These are phyloP conservation scores for Muntiacus reevesi DNA, from an alignment of 2,113 vertebrate genomes.

Conservation along the genomic window DNA sequence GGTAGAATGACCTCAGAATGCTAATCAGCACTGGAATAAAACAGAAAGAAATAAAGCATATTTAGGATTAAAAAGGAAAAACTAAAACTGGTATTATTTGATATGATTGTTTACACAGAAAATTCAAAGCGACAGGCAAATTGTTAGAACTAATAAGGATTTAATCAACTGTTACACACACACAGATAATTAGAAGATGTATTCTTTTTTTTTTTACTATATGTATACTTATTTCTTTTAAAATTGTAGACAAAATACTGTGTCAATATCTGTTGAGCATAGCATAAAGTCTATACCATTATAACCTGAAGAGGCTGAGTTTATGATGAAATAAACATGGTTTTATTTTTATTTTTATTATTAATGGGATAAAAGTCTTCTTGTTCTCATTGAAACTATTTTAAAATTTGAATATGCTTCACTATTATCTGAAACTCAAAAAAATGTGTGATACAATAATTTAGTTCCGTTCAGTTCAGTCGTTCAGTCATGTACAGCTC, in stretches of 20 bases:
- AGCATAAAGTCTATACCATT: not conserved
- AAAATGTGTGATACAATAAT: not conserved
- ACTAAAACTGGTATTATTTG: not conserved
- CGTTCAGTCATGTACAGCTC: not conserved
- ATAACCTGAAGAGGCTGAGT: not conserved
- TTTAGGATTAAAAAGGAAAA: not conserved
- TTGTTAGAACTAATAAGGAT: not conserved
- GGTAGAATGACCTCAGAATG: not conserved
- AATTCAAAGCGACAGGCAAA: not conserved
- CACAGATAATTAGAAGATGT: not conserved
- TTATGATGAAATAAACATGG: not conserved
- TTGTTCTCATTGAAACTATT: not conserved
- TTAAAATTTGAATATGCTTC: not conserved
- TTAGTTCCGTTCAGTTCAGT: not conserved
- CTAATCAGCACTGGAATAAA: not conserved
- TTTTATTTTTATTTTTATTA: conserved; percentile 12
- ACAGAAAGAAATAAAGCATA: not conserved
- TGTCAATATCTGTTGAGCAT: not conserved
- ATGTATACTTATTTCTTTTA: not conserved
- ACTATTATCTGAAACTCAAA: not conserved
- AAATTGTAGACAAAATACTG: not conserved
- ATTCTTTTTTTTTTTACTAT: not conserved
- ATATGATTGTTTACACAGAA: not conserved
- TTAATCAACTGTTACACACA: not conserved
- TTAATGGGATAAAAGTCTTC: not conserved